These are phyloP conservation scores for Electrophaes corylata DNA, from an alignment of 2,888 invertebrate genomes.

Conservation along the genomic window DNA sequence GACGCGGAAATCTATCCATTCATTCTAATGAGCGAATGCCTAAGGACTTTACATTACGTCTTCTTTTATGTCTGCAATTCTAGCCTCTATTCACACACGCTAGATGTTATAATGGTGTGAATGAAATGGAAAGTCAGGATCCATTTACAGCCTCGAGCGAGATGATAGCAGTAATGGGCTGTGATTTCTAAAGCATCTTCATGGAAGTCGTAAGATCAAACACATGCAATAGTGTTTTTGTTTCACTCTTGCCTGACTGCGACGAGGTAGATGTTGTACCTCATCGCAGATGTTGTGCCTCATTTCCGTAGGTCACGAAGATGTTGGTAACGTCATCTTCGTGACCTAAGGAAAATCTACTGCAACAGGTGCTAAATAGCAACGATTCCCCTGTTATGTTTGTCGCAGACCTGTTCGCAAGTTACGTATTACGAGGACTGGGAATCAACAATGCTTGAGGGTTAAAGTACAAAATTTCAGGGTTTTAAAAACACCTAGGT, in stretches of 20 bases:
- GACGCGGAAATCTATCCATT: slow-evolving; percentile 37
- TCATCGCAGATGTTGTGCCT: not conserved
- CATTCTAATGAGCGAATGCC: slow-evolving; percentile 35
- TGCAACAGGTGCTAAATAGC: no score
- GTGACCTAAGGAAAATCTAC: no score
- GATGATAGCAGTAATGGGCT: slow-evolving; percentile 19
- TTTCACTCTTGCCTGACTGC: not conserved
- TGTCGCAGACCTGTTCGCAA: no score
- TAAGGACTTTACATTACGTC: slow-evolving; percentile 30
- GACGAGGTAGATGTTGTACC: not conserved
- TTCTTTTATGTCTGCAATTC: slow-evolving; percentile 20
- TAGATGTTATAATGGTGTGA: slow-evolving; percentile 10
- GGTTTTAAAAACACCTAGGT: no score
- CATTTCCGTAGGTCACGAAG: no score
- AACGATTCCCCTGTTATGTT: no score
- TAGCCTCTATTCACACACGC: slow-evolving; percentile 14
- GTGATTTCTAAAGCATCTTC: slow-evolving; percentile 20
- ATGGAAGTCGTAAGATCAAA: slow-evolving; percentile 12
- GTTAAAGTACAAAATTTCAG: no score
- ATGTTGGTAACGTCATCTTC: no score
- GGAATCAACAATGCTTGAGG: no score
- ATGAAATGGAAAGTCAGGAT: slow-evolving; percentile 16
- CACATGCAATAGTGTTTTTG: slow-evolving; percentile 15
- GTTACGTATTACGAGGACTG: no score
- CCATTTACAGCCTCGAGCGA: slow-evolving; percentile 14